Base-by-base conservation (phyloP, 2,888 invertebrate species). In the Amphiduros pacificus region DNA sequence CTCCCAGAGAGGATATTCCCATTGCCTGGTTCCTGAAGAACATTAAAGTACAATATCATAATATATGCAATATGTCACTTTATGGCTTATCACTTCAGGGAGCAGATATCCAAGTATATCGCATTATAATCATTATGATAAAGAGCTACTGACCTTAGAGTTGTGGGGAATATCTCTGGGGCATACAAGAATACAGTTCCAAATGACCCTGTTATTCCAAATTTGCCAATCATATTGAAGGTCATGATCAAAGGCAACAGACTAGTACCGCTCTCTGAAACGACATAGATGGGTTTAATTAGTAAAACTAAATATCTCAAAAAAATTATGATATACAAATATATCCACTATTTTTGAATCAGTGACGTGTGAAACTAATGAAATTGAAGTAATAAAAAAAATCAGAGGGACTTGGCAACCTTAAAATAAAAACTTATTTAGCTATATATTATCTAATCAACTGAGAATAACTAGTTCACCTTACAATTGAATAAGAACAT, bases 201-300 rank as follows among this genome's bases (percentile, higher is more conserved):
- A 57, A 80, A 81, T 3, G 78, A 71, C 3, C 77, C 80, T 4
- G 78, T 77, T 41, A 81, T 80, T 20, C 78, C 80, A 74, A 81
- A 80, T 69, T 80, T 81, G 24, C 79, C 77, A 4, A 59, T 44
- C 59, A 59, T 59, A 60, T 70, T 70, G 54, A 65, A 66, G 14
- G 55, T 53, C 14, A 66, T 66, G 41, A 63, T 55, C 9, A 68
- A 58, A 6, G 60, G 59, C 14, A 31, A 17, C 20, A 66, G 61
- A 40, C 51, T 59, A 11, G 63, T 61, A 29, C 65, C 65, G 32
- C 36, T 32, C 27, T 51, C 65, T 65, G 56, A 26, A 48, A 31
- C 22, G 41, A 55, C 11, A 1, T 1, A 41, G 55, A 60, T 20
- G 27, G 11, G 20, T 11, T 11, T 14, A 20, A 53, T n/a, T 32